Conservation (phyloP, 2,888 invertebrate genomes). For the Aplocera efformata region DNA sequence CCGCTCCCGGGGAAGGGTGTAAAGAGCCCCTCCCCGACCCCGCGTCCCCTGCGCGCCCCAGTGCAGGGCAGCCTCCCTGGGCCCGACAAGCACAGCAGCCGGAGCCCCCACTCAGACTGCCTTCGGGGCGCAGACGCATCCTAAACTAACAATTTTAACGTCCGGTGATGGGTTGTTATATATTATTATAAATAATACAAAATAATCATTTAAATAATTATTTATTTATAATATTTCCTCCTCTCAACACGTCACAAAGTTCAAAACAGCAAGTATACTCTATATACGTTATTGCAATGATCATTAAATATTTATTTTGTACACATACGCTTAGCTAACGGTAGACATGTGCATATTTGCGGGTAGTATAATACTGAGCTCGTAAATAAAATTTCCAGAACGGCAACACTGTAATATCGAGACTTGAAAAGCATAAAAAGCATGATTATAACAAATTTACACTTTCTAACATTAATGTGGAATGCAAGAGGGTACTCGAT, state of each 20-base stretch:
- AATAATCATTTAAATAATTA: constrained; percentile 60
- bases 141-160: too few relatives aligned
- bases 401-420: constrained; percentile 33
- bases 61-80: too few relatives aligned
- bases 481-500: constrained; percentile 68
- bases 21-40: too few relatives aligned
- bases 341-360: constrained; percentile 14
- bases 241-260: constrained; percentile 61
- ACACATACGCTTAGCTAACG: constrained; percentile 36
- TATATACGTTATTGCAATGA: constrained; percentile 42
- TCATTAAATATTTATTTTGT: constrained; percentile 39
- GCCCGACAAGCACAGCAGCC: too few relatives aligned
- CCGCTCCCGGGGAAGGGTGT: too few relatives aligned
- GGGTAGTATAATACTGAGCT: constrained; percentile 51
- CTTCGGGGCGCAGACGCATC: too few relatives aligned
- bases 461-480: constrained; percentile 61
- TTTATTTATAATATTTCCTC: constrained; percentile 65
- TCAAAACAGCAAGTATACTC: constrained; percentile 58
- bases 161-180: too few relatives aligned
- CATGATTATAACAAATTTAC: constrained; percentile 35
- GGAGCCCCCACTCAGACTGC: too few relatives aligned
- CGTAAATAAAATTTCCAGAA: constrained; percentile 37
- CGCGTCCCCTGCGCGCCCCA: too few relatives aligned
- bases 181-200: constrained; percentile 48
- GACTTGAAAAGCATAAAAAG: constrained; percentile 39